Evolutionary conservation across 2,888 invertebrate genomes (phyloP), one percentile per base, ranked within the genome.

Genomic region (Cryptus viduatorius): DNA sequence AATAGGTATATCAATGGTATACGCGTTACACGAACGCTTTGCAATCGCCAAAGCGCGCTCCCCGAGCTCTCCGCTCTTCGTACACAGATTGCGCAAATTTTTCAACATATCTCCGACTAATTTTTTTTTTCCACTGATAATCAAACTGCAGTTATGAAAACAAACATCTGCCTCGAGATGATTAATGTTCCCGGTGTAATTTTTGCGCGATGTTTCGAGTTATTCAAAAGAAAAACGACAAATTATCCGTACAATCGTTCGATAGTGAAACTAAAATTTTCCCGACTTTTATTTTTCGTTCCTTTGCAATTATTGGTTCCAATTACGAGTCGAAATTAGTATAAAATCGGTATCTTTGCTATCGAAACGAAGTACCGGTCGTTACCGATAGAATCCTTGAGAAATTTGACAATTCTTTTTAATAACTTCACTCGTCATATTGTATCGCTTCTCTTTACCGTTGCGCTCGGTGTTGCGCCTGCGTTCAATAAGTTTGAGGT

Each of bases 401-500:
- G 7, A 8, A 37, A 8, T 37, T 37, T 37, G 37, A 37, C 37
- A 4, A 37, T 10, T 56, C 19, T 56, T 56, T 56, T 19, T 56
- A 24, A 56, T 56, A 24, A 61, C 29, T 29, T 31, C 29, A 31
- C 31, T 61, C 61, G 61, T 31, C 31, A 29, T 31, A 29, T 31
- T 61, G 31, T 14, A 31, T n/a, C 14, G 14, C 31, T 12, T 31
- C 12, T 61, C 61, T 31, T 7, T 14, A 46, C 46, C 64, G 73
- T 48, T 75, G 76, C 65, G 53, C 24, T 76, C 42, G 65, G 64
- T 65, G 50, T 48, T 50, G 37, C 64, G 64, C 64, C 64, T 7
- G 48, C 65, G 76, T 65, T 50, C 65, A 31, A 76, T 76, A 65
- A 37, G 65, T 65, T 53, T 42, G 76, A 76, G 76, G 76, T 76